These are phyloP conservation scores for Coelogynopora nodosa DNA, from an alignment of 2,888 invertebrate genomes.

Conservation along the genomic window DNA sequence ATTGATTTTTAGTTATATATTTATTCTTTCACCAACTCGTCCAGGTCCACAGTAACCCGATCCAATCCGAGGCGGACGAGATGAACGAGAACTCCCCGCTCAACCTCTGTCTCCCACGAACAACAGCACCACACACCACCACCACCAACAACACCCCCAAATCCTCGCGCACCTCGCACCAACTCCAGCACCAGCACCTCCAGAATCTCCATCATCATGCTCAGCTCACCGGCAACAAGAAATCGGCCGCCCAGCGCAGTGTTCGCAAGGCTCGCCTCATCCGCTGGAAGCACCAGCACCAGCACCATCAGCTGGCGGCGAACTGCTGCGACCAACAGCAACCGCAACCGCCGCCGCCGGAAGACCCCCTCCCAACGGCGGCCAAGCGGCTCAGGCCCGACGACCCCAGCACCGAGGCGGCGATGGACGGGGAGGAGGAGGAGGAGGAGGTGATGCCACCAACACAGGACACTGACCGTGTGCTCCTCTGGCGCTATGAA, in stretches of 20 bases:
- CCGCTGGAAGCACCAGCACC: constrained; percentile 20
- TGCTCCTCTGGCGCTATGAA: neutral
- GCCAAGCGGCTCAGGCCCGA: neutral
- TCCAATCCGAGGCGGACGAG: neutral
- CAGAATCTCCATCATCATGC: neutral
- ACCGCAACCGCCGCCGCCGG: too few species aligned
- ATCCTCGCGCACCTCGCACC: neutral
- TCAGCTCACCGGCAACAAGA: neutral
- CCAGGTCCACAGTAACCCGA: neutral
- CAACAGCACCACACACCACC: neutral
- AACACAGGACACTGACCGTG: too few species aligned
- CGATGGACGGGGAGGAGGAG: too few species aligned
- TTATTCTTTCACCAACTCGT: too few species aligned
- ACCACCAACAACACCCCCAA: neutral
- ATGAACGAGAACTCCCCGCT: neutral
- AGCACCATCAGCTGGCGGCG: neutral
- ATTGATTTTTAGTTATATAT: neutral
- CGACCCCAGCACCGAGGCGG: neutral
- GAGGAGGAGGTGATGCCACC: too few species aligned
- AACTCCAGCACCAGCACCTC: neutral
- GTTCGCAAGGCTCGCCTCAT: neutral
- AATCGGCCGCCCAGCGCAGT: neutral
- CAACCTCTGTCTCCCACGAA: neutral
- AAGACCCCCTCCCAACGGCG: neutral
- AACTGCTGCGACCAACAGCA: neutral